Conservation (phyloP, 1,140 invertebrate genomes). For the Drosophila lowei region DNA sequence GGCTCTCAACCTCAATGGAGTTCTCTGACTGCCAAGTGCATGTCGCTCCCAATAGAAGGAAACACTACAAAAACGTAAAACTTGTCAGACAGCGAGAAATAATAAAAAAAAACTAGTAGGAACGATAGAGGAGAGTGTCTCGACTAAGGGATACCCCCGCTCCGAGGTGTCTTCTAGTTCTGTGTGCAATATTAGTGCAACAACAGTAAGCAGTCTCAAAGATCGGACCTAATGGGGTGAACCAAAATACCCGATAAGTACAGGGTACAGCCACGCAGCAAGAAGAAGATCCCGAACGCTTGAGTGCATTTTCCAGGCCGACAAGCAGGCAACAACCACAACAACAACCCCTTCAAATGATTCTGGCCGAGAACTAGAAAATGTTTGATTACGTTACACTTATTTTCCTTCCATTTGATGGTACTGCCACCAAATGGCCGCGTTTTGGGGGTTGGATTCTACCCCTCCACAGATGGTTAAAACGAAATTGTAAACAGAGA, state of each 20-base stretch:
- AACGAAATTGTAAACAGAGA: conserved; percentile 71
- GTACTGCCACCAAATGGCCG: conserved; percentile 37
- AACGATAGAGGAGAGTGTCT: no score
- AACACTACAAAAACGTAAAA: conserved; percentile 63
- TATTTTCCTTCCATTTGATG: neutral
- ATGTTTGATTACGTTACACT: conserved; percentile 14
- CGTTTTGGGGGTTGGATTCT: conserved; percentile 28
- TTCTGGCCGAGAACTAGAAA: conserved; percentile 5
- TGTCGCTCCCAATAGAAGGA: conserved; percentile 55
- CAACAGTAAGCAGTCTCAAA: neutral
- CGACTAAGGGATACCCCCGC: neutral
- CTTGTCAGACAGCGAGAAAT: conserved; percentile 68
- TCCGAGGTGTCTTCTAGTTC: neutral
- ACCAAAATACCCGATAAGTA: neutral
- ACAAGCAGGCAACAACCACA: conserved; percentile 43
- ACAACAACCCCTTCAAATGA: conserved; percentile 34
- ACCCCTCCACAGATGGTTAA: conserved; percentile 21
- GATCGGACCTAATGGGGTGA: neutral
- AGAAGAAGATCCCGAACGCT: conserved; percentile 57
- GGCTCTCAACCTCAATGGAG: conserved; percentile 40
- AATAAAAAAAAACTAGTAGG: conserved; percentile 27
- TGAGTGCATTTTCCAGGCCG: conserved; percentile 76
- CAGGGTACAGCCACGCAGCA: no score
- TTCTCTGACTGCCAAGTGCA: conserved; percentile 56
- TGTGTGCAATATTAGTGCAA: no score